Evolutionary conservation across 2,888 invertebrate genomes (phyloP).

Genomic region (Nephrotoma flavescens): DNA sequence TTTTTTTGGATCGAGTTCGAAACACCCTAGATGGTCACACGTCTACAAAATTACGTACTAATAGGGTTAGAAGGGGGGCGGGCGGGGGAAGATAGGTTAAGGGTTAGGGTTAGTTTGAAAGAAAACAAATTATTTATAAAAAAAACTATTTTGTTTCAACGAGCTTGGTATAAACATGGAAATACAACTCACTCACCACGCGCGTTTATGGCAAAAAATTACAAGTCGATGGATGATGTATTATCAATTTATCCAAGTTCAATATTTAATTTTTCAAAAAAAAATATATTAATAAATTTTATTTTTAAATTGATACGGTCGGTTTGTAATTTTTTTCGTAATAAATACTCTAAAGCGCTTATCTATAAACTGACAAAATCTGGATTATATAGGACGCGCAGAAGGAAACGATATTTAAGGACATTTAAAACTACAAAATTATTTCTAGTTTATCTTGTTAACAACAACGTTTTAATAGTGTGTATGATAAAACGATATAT

Average conservation of each 20-base stretch:
- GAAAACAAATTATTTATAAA: not conserved
- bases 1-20: not conserved
- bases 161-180: not conserved
- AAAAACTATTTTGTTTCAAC: not conserved
- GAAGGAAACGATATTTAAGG: too few relatives aligned
- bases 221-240: not conserved
- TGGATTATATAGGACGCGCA: not conserved
- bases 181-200: not conserved
- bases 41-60: too few relatives aligned
- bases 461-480: too few relatives aligned
- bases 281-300: too few relatives aligned
- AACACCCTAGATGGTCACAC: too few relatives aligned
- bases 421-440: not conserved
- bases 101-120: not conserved
- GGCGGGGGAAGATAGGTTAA: not conserved
- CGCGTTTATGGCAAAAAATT: not conserved
- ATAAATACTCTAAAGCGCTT: not conserved
- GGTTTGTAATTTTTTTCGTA: not conserved
- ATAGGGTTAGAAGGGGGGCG: too few relatives aligned
- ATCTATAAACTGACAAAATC: not conserved
- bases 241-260: not conserved
- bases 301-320: not conserved
- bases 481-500: too few relatives aligned
- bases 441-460: too few relatives aligned
- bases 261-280: not conserved